Base-by-base conservation (phyloP, 2,113 vertebrate genomes). In the Callospermophilus lateralis region DNA sequence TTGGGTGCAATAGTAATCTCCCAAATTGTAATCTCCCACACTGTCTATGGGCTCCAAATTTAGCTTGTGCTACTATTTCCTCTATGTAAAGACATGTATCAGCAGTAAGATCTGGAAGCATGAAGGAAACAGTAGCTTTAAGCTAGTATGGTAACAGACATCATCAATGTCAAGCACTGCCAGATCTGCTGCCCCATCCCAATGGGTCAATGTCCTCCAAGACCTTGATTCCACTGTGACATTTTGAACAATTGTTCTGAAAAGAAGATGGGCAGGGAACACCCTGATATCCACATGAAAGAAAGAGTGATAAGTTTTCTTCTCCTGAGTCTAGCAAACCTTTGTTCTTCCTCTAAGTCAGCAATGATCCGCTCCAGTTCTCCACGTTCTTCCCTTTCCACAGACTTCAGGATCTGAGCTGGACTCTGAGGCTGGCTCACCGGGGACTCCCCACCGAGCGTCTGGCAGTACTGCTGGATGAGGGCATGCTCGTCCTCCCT, bases 401-500 rank as follows among this genome's bases (percentile, higher is more conserved):
- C 99, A 0, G 99, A 99, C 97, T 99, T 99, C 1, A 99, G 99
- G 97, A 99, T 99, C 98, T 99, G 99, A 39, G 99, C 99, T 39
- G 99, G 99, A 96, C 99, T 99, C 98, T 99, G 99, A 0, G 99
- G 99, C 97, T 99, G 99, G 98, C 99, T 99, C 97, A 98, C 97
- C 0, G 99, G 99, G 0, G 99, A 99, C 78, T 99, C 99, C 28
- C 99, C 99, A 84, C 99, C 99, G 15, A 99, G 99, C 0, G 99
- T 99, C 98, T 99, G 99, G 97, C 99, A 99, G 94, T 99, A 99
- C 95, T 99, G 99, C 98, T 99, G 99, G 98, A 99, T 99, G 97
- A 99, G 99, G 77, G 99, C 98, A 6, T 99, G 99, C 95, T 99
- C 99, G 34, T 99, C 99, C 53, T 99, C 99, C 98, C 99, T 99